Evolutionary conservation across 1,140 invertebrate species (phyloP), one percentile per base, ranked within the genome.

Genomic region (Xylocopa sonorina): DNA sequence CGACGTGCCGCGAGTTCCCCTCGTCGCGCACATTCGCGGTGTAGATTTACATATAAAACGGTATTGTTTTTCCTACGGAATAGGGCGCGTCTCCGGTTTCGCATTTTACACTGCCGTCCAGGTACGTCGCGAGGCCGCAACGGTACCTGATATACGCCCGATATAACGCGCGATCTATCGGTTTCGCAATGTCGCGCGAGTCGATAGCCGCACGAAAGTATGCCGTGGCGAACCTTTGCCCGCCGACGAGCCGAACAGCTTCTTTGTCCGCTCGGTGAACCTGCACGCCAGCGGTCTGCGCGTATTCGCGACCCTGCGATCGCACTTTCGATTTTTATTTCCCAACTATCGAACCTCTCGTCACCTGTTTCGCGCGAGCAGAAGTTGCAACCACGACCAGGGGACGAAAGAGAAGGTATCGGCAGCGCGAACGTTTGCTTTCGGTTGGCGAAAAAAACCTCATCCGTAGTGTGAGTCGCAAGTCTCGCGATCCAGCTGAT

Each of bases 11-110:
- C 72, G 29, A 60, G 38, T 21, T n/a, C n/a, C n/a, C n/a, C n/a
- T n/a, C 27, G 18, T 3, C 62, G 46, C 41, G 34, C 46, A 29
- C 46, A 16, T 32, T 18, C 24, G 24, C 38, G 76, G 57, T 80
- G 76, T 80, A 43, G 48, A 84, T 83, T 83, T 83, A 83, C 81
- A 84, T 84, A 84, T 75, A 83, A 80, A 83, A 80, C 77, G 75
- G 58, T 74, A 84, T 84, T 83, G 76, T 83, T 79, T 79, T 69
- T 50, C 76, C 81, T 74, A 71, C 81, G 53, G 78, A 83, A 75
- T 68, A 66, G 51, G 66, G 68, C 32, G 82, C 41, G 50, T 84
- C 69, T 78, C 82, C 46, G 63, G 75, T 78, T 78, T 78, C 75
- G 27, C 75, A 78, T 78, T 78, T 78, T 78, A 78, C 55, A 32